Conservation (phyloP, 1,140 invertebrate species). For the Phocides pigmalion region DNA sequence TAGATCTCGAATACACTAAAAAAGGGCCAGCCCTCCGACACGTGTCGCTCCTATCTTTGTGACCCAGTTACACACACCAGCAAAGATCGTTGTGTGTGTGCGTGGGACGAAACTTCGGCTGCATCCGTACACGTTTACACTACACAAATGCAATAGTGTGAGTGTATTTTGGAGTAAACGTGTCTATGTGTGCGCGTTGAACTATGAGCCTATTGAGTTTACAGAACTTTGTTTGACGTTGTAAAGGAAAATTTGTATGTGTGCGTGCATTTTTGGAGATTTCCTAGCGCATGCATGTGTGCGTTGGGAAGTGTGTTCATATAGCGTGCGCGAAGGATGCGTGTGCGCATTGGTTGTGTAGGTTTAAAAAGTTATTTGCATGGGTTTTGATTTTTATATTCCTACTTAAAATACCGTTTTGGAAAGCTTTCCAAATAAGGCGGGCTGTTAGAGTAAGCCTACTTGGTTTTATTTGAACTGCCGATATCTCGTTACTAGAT, state of each 20-base stretch:
- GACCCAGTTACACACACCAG: constrained; percentile 75
- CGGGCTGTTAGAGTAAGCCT: no score
- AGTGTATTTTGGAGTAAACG: constrained; percentile 63
- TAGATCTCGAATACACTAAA: constrained; percentile 50
- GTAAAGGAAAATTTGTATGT: constrained; percentile 35
- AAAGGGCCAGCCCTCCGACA: constrained; percentile 74
- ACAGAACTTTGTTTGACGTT: constrained; percentile 27
- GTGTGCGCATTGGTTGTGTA: constrained; percentile 39
- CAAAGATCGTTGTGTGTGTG: constrained; percentile 37
- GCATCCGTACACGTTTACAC: constrained; percentile 52
- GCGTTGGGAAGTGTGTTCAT: constrained; percentile 37
- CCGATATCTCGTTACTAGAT: no score
- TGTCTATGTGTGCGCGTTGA: constrained; percentile 51
- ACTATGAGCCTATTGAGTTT: constrained; percentile 39
- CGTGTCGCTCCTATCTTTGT: constrained; percentile 80
- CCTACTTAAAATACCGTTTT: neutral
- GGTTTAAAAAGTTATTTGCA: constrained; percentile 42
- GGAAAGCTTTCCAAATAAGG: neutral
- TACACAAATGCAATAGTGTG: constrained; percentile 47
- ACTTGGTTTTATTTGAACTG: no score
- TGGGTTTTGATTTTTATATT: constrained; percentile 37
- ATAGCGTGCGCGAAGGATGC: constrained; percentile 29
- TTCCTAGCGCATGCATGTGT: constrained; percentile 39
- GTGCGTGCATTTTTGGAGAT: constrained; percentile 47
- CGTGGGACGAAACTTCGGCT: constrained; percentile 40